Evolutionary conservation across 2,113 vertebrate genomes (phyloP).

Genomic region (Oreochromis tanganicae): DNA sequence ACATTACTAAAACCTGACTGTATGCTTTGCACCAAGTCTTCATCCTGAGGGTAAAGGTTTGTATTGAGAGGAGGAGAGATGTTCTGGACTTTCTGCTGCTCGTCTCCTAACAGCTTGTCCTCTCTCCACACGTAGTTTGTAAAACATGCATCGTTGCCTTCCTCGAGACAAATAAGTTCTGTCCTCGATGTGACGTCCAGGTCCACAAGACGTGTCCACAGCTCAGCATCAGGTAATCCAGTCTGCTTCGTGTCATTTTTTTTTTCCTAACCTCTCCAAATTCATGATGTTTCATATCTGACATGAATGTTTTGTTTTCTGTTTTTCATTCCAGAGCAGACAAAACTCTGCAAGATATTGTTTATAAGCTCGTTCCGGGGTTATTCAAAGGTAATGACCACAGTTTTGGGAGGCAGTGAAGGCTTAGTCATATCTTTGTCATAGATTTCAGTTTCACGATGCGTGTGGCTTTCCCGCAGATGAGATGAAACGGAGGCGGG

Average conservation of each 20-base stretch:
- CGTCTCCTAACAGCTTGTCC: neutral
- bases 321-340: constrained; percentile 74
- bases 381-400: constrained; percentile 85
- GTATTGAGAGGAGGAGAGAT: neutral
- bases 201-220: constrained; percentile 91
- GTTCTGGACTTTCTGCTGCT: neutral
- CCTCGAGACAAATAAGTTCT: constrained; percentile 93
- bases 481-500: constrained; percentile 90
- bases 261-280: accelerated
- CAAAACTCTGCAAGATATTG: constrained; percentile 93
- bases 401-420: accelerated
- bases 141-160: constrained; percentile 94
- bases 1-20: neutral
- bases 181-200: constrained; percentile 90
- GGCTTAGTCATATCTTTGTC: neutral
- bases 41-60: neutral
- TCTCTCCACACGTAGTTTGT: constrained; percentile 71
- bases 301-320: neutral
- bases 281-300: neutral
- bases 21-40: neutral
- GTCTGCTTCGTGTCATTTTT: accelerated
- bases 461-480: constrained; percentile 62
- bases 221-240: constrained; percentile 85
- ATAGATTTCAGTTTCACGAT: neutral
- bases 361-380: constrained; percentile 92